A percentile compares a stretch with the other conserved stretches of the same genome.
Evolutionary conservation across 2,113 vertebrate species (phyloP).

Genomic region (Artemisiospiza belli): DNA sequence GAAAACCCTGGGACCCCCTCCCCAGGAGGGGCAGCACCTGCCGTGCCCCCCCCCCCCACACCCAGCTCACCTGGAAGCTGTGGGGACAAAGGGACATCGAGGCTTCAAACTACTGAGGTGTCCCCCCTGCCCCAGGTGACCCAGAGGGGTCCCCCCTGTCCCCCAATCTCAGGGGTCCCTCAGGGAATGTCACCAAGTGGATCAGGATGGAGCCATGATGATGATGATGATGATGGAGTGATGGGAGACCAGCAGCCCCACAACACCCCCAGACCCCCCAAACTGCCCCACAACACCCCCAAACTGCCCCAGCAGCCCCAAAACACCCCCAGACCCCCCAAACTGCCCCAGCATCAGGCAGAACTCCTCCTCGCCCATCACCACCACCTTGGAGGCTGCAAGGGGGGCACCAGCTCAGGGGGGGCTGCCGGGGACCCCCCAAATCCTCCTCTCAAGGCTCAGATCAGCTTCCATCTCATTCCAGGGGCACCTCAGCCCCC

Average conservation of each 20-base stretch:
- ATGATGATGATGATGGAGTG: slow-evolving; percentile 38
- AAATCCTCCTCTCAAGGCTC: background rate
- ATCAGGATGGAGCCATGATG: slow-evolving; percentile 85
- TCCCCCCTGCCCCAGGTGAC: no score
- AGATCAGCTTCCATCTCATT: no score
- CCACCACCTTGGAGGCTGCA: slow-evolving; percentile 79
- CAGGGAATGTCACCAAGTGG: slow-evolving; percentile 84
- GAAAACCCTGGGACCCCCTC: fast-evolving
- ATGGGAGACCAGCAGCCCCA: background rate
- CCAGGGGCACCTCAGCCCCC: background rate
- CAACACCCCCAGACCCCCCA: background rate
- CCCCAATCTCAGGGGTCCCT: background rate
- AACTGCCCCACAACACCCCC: background rate
- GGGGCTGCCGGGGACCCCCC: background rate
- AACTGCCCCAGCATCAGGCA: slow-evolving; percentile 79
- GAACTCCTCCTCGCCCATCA: slow-evolving; percentile 84
- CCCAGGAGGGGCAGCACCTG: slow-evolving; percentile 39
- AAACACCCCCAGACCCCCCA: no score
- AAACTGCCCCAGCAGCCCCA: slow-evolving; percentile 43
- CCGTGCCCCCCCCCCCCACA: slow-evolving; percentile 85
- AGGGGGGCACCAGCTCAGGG: background rate
- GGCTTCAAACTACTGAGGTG: no score
- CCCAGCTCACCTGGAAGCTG: slow-evolving; percentile 91
- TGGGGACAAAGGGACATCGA: background rate
- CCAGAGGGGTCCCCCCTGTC: no score